Conservation (phyloP, 2,113 vertebrate species). For the Neotoma lepida region DNA sequence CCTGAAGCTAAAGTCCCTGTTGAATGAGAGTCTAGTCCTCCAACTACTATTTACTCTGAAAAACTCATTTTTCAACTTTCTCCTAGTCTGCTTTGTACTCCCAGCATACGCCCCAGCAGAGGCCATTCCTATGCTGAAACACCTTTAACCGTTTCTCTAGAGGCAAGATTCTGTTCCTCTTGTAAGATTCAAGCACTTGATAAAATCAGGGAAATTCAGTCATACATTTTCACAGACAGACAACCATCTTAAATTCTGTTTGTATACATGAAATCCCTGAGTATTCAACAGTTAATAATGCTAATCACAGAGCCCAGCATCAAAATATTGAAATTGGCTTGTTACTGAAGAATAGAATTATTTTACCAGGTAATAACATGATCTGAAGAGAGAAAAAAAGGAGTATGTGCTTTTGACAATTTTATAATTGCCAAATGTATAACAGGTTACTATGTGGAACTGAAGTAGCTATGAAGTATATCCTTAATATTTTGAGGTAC, state of each 20-base stretch:
- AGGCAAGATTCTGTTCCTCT: neutral
- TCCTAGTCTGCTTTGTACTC: no score
- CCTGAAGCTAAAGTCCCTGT: neutral
- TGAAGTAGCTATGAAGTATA: neutral
- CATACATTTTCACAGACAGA: neutral
- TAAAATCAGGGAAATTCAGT: neutral
- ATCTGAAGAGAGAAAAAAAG: neutral
- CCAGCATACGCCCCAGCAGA: neutral
- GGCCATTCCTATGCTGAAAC: rapidly evolving
- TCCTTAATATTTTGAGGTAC: neutral
- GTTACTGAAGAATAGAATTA: neutral
- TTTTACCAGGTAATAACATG: neutral
- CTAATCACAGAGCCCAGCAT: neutral
- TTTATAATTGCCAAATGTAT: neutral
- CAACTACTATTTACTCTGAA: neutral
- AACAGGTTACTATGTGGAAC: neutral
- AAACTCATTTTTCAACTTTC: neutral
- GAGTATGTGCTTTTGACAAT: neutral
- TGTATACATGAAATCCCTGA: neutral
- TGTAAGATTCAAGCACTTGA: neutral
- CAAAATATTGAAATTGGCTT: neutral
- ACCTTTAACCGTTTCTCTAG: neutral
- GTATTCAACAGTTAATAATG: neutral
- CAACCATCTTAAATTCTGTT: neutral
- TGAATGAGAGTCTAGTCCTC: rapidly evolving